Evolutionary conservation across 30 jellyfish, hydroid and myxozoan species (phyloP).

Genomic region (Aurelia sp.): DNA sequence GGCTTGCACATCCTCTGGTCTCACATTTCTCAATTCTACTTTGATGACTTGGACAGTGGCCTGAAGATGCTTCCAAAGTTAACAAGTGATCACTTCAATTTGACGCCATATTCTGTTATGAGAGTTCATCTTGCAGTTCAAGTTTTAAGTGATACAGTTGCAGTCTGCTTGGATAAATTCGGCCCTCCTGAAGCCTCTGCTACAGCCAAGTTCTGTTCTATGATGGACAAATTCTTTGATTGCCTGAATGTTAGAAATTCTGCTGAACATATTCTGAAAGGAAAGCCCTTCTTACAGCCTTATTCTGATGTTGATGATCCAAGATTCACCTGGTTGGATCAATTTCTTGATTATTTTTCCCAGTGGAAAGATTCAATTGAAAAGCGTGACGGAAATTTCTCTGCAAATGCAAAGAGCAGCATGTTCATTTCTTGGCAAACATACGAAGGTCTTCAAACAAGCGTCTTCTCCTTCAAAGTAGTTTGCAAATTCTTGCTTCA

Average conservation of each 20-base stretch:
- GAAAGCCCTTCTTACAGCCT: too few species aligned
- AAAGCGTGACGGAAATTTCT: too few species aligned
- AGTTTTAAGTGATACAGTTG: conserved; percentile 44
- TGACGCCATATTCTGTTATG: conserved; percentile 62
- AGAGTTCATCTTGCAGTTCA: conserved; percentile 70
- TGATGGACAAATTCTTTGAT: too few species aligned
- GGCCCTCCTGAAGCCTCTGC: conserved; percentile 68
- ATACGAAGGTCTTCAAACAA: too few species aligned
- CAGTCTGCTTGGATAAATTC: conserved; percentile 30
- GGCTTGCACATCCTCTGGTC: conserved; percentile 63
- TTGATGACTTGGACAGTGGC: conserved; percentile 71
- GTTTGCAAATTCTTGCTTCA: conserved; percentile 30
- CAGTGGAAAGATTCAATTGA: too few species aligned
- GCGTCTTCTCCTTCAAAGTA: not conserved
- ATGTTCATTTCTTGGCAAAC: too few species aligned
- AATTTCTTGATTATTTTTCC: too few species aligned
- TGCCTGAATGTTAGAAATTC: too few species aligned
- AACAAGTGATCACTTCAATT: conserved; percentile 59
- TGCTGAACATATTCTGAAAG: too few species aligned
- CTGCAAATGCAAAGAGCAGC: too few species aligned
- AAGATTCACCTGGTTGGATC: too few species aligned
- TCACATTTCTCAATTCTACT: conserved; percentile 58
- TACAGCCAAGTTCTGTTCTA: conserved; percentile 20
- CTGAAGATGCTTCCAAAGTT: conserved; percentile 70
- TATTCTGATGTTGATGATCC: too few species aligned